phyloP scores from a whole-genome alignment of 2,797 vertebrate species.

The Rhynchotus rufescens region DNA sequence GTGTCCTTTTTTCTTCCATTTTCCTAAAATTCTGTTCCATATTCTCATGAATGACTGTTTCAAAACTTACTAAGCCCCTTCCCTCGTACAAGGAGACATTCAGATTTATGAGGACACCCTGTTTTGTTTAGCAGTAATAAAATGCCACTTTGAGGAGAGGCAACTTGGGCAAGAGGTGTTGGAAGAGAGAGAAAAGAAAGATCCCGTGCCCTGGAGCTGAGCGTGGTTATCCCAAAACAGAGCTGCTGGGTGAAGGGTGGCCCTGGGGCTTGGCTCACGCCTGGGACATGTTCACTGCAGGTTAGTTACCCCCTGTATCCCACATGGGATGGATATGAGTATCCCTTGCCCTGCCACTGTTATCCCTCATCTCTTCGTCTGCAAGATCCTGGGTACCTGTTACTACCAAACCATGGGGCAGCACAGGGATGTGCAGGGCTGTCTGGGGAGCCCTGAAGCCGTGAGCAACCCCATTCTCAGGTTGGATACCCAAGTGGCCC shows the following conservation, averaged over 20 bases:
- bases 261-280: neutral
- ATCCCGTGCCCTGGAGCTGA: too few species aligned
- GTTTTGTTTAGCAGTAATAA: neutral
- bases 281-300: neutral
- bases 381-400: neutral
- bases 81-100: neutral
- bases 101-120: neutral
- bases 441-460: neutral
- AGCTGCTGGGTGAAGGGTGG: neutral
- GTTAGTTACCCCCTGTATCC: rapidly evolving
- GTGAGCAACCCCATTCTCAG: neutral
- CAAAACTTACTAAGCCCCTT: neutral
- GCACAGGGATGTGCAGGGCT: too few species aligned
- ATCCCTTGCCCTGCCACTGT: neutral
- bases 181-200: neutral
- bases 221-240: neutral
- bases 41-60: neutral
- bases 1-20: neutral
- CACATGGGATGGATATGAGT: neutral
- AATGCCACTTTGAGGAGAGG: rapidly evolving
- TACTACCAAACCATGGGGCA: neutral
- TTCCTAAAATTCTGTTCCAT: neutral
- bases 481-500: neutral
- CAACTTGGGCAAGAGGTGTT: neutral
- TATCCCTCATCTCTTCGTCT: neutral